phyloP scores from a whole-genome alignment of 2,797 vertebrate genomes.

The Sandelia bainsii region DNA sequence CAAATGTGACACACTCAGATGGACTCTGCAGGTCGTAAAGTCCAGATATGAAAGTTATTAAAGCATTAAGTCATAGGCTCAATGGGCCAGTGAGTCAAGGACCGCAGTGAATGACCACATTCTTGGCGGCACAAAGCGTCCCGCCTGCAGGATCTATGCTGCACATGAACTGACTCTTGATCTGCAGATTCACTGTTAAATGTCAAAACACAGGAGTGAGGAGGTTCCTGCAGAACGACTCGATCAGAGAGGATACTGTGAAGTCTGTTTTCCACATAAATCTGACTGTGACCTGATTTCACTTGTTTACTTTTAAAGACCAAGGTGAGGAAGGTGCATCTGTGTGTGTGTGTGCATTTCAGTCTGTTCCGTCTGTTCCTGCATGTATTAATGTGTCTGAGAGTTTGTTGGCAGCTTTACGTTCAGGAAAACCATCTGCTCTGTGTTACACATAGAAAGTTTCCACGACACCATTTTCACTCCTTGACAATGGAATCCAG shows the following conservation, averaged over 20 bases:
- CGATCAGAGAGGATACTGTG: not conserved
- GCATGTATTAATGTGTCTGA: not conserved
- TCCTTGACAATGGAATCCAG: slow-evolving; percentile 48
- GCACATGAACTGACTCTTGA: slow-evolving; percentile 12
- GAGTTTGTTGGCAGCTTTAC: slow-evolving; percentile 46
- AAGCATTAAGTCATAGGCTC: slow-evolving; percentile 37
- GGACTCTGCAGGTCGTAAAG: slow-evolving; percentile 1
- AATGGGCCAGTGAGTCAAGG: not conserved
- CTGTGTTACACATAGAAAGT: slow-evolving; percentile 61
- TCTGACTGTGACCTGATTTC: not conserved
- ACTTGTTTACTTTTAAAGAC: slow-evolving; percentile 29
- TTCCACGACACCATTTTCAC: slow-evolving; percentile 71
- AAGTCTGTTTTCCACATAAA: slow-evolving; percentile 54
- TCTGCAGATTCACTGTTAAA: slow-evolving; percentile 9
- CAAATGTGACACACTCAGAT: not conserved
- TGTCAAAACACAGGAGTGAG: not conserved
- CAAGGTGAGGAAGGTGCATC: not conserved
- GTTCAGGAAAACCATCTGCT: slow-evolving; percentile 80
- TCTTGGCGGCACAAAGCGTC: slow-evolving; percentile 23
- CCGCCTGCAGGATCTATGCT: not conserved
- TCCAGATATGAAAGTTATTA: slow-evolving; percentile 36
- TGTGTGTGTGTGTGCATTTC: slow-evolving; percentile 24
- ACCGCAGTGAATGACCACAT: slow-evolving; percentile 23
- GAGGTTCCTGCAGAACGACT: not conserved
- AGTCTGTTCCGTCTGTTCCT: not conserved